Base-by-base conservation (phyloP, 30 jellyfish, hydroid and myxozoan species). In the Pelagia noctiluca region DNA sequence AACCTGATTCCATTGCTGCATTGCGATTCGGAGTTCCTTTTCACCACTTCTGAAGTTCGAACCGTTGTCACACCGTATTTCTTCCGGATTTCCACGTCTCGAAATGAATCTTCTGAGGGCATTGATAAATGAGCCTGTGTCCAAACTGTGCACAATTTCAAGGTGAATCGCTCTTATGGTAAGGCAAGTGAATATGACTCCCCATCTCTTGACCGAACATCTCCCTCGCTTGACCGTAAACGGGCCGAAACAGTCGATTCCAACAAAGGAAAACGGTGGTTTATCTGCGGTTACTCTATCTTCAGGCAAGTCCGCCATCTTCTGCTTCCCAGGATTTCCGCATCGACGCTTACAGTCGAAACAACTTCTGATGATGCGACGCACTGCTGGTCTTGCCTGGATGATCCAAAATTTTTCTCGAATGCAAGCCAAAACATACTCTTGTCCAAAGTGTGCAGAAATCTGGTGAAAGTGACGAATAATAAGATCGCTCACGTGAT, bases 221-320 rank as follows among this genome's bases (percentile, higher is more conserved):
- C 72, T 78, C 26, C 60, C 76, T 63, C 81, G 57, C 71, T 83
- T 83, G 19, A 81, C 91, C 22, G 29, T 0, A 50, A 83, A 68
- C 3, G 93, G 93, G 35, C 87, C 80, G 38, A 83, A 83, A 57
- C 49, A 52, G 57, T 83, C 88, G 7, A 83, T 76, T 19, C 93
- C 93, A 83, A 71, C 84, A 31, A 25, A 2, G 47, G 73, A 35
- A 78, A 83, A 83, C 54, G 87, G 87, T 11, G 87, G 88, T 37
- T 75, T 35, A 18, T 28, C 68, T n/a, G 71, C 70, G 19, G 50
- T 64, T 19, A 71, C 42, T 53, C 81, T 71, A 47, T 32, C 35
- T 30, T 37, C 71, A 11, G 92, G 92, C 31, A 82, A 33, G 35
- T 82, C 81, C 30, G 87, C 80, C 87, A 83, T 83, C 32, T 63